Evolutionary conservation across 2,888 invertebrate genomes (phyloP).

Genomic region (Drosophila stalkeri): DNA sequence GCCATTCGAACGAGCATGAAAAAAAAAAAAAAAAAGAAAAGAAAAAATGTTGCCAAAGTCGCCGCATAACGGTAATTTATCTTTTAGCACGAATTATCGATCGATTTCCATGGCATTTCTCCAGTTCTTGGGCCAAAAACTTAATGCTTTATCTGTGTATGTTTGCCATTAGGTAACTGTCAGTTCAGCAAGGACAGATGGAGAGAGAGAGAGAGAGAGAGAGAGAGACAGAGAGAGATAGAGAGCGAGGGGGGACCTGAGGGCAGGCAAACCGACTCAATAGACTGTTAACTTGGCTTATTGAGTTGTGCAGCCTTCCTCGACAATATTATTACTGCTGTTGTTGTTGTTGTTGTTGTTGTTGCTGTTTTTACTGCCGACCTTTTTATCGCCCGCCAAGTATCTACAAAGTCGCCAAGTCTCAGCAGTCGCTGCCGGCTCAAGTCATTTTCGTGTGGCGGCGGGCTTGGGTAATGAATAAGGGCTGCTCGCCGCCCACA

Average conservation of each 20-base stretch:
- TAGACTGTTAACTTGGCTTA: constrained; percentile 79
- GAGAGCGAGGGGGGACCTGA: constrained; percentile 21
- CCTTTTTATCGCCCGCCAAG: constrained; percentile 77
- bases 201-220: background rate
- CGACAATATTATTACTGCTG: constrained; percentile 13
- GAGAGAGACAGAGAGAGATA: background rate
- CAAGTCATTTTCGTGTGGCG: constrained; percentile 72
- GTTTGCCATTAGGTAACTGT: constrained; percentile 82
- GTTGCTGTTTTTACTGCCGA: constrained; percentile 49
- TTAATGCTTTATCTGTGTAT: constrained; percentile 80
- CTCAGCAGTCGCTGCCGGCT: constrained; percentile 45
- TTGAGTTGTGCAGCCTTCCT: constrained; percentile 67
- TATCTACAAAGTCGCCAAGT: constrained; percentile 74
- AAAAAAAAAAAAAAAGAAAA: constrained; percentile 31
- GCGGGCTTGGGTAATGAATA: constrained; percentile 65
- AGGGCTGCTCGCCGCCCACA: constrained; percentile 61
- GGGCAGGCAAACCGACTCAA: constrained; percentile 46
- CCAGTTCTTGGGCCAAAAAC: constrained; percentile 52
- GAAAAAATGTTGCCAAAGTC: constrained; percentile 45
- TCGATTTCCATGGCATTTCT: constrained; percentile 68
- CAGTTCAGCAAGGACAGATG: constrained; percentile 66
- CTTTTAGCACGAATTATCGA: constrained; percentile 81
- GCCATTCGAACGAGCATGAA: background rate
- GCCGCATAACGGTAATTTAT: constrained; percentile 76
- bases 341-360: constrained; percentile 37